These are phyloP conservation scores for Petrophora chlorosata DNA, from an alignment of 2,888 invertebrate genomes.

Conservation along the genomic window DNA sequence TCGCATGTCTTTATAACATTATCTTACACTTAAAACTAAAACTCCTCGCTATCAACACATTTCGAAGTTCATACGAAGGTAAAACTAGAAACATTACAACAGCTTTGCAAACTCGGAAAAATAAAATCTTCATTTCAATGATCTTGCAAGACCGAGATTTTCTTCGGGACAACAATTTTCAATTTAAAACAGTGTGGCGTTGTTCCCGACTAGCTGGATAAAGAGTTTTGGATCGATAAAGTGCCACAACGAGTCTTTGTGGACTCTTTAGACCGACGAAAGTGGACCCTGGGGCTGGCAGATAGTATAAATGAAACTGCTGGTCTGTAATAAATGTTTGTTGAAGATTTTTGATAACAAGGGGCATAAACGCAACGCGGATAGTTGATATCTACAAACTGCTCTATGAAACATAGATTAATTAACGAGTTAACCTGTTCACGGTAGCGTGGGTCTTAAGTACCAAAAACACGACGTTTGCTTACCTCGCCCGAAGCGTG, in stretches of 20 bases:
- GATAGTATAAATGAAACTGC: not conserved
- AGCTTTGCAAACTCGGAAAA: conserved; percentile 6
- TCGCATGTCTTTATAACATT: too few relatives aligned
- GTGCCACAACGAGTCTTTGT: conserved; percentile 40
- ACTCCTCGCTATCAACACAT: not conserved
- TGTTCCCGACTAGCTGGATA: conserved; percentile 1
- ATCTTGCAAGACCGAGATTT: conserved; percentile 34
- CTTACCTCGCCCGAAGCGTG: conserved; percentile 16
- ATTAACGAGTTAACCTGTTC: conserved; percentile 13
- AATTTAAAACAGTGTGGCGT: conserved; percentile 41
- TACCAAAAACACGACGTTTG: conserved; percentile 19
- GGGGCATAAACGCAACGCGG: too few relatives aligned
- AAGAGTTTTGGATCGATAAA: conserved; percentile 41
- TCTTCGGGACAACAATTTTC: conserved; percentile 39
- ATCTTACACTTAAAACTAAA: too few relatives aligned
- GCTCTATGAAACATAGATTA: too few relatives aligned
- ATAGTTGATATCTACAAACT: too few relatives aligned
- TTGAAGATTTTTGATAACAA: too few relatives aligned
- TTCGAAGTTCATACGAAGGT: not conserved
- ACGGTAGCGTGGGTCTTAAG: conserved; percentile 1
- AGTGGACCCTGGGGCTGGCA: not conserved
- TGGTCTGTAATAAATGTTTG: too few relatives aligned
- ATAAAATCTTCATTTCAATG: conserved; percentile 35
- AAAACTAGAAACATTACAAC: conserved; percentile 8
- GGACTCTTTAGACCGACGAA: not conserved